Evolutionary conservation across 2,113 vertebrate species (phyloP).

Genomic region (Ammospiza nelsoni): DNA sequence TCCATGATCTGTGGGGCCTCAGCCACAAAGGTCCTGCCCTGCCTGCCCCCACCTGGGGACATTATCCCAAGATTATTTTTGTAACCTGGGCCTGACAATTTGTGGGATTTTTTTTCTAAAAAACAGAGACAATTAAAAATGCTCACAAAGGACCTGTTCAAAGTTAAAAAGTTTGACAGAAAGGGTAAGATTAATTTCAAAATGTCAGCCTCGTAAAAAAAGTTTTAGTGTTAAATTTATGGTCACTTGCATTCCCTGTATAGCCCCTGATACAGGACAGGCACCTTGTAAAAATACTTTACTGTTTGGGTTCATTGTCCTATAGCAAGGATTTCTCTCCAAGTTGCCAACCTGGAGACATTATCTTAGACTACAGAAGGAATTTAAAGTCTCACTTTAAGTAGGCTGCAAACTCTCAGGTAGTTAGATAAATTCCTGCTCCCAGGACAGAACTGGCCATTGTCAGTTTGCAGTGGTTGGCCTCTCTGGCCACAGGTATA

Average conservation of each 20-base stretch:
- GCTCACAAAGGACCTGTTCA: fast-evolving
- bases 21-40: neutral
- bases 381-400: neutral
- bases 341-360: neutral
- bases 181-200: neutral
- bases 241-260: neutral
- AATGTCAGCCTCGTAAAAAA: neutral
- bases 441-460: neutral
- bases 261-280: neutral
- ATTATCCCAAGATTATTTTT: neutral
- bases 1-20: neutral
- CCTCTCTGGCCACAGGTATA: neutral
- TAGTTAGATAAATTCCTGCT: neutral
- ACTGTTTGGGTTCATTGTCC: neutral
- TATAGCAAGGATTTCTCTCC: neutral
- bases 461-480: neutral
- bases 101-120: neutral
- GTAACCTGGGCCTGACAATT: neutral
- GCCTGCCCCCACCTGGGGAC: neutral
- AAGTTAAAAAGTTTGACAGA: neutral
- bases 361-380: neutral
- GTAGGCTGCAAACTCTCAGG: neutral
- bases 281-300: neutral
- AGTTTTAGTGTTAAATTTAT: neutral
- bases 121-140: neutral